Evolutionary conservation across 2,888 invertebrate genomes (phyloP).

Genomic region (Mimumesa dahlbomi): DNA sequence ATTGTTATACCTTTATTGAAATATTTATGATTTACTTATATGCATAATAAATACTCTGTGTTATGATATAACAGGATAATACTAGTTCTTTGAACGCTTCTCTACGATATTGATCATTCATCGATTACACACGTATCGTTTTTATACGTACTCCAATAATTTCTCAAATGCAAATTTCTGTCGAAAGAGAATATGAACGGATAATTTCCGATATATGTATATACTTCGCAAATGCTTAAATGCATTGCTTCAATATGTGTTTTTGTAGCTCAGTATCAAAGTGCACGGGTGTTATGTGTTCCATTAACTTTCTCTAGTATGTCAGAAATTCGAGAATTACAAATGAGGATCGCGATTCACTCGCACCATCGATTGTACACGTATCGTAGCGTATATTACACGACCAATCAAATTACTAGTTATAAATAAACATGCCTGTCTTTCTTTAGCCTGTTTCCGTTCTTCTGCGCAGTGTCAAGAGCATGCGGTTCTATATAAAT

Average conservation of each 20-base stretch:
- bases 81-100: too few species aligned
- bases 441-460: conserved; percentile 43
- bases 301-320: neutral
- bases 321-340: conserved; percentile 18
- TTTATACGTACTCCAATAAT: too few species aligned
- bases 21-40: too few species aligned
- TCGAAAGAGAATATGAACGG: too few species aligned
- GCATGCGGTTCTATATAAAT: conserved; percentile 5
- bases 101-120: too few species aligned
- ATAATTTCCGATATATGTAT: too few species aligned
- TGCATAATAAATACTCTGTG: too few species aligned
- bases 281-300: neutral
- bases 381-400: conserved; percentile 35
- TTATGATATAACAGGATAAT: too few species aligned
- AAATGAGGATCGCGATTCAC: conserved; percentile 35
- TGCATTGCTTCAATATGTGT: neutral
- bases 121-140: too few species aligned
- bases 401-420: conserved; percentile 62
- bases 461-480: conserved; percentile 44
- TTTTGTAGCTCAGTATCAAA: neutral
- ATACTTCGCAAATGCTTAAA: neutral
- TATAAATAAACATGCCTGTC: conserved; percentile 64
- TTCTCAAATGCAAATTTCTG: too few species aligned
- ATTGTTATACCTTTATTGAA: too few species aligned
- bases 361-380: conserved; percentile 55